Base-by-base conservation (phyloP, 1,140 invertebrate genomes). In the Vanessa atalanta region DNA sequence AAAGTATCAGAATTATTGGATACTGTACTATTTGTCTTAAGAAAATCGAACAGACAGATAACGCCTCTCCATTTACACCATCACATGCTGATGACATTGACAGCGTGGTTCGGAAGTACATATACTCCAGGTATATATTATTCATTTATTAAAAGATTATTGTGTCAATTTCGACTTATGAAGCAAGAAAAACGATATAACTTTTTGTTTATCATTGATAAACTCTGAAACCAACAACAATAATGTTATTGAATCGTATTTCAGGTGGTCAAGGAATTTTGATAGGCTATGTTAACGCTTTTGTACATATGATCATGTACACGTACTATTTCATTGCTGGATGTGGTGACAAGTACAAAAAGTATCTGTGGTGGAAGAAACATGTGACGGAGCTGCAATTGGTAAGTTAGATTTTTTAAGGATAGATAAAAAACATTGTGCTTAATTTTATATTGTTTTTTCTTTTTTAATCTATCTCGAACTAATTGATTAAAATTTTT, bases 61-160 rank as follows among this genome's bases (percentile, higher is more conserved):
- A 76, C 79, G 15, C 75, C 79, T 1, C 65, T 83, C 2, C 81
- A 83, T 63, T 53, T 83, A 23, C 79, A 83, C 31, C 81, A 83
- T 16, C 81, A 83, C 55, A 79, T 77, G 6, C 43, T 83, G n/a
- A 83, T 83, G 81, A 75, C 79, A 2, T 13, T 79, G 3, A 65
- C 64, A 5, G 65, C 73, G 13, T 83, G 81, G 81, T 65, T 83
- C 1, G 73, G 51, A 31, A 13, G 75, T 6, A 83, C 77, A 13
- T 83, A 76, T 72, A 9, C 73, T 8, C 79, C 81, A 77, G 81
- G 81, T 83, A 70, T 3, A 5, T 70, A 11, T 31, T 51, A 26
- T 51, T 31, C 0, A 6, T 31, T 31, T 31, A 31, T 31, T 31
- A 4, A 31, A 31, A 31, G 26, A 31, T 31, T 31, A 31, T 31